Evolutionary conservation across 2,797 vertebrate species (phyloP).

Genomic region (Sebastes cheni): DNA sequence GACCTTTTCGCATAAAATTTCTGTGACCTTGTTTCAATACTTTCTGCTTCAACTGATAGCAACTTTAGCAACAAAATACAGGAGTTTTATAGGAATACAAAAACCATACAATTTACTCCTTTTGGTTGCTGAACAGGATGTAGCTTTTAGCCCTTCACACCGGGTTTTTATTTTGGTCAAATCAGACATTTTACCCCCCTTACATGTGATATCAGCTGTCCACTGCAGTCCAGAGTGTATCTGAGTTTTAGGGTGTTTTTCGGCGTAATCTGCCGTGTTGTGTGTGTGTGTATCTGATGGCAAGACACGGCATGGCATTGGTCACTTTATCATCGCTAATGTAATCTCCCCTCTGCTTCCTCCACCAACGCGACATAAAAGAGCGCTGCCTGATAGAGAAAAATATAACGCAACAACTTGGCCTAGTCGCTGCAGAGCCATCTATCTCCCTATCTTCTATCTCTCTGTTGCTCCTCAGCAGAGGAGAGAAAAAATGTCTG

Average conservation of each 20-base stretch:
- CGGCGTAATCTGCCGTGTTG: conserved; percentile 53
- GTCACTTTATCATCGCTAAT: conserved; percentile 70
- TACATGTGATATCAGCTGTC: conserved; percentile 47
- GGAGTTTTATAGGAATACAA: background rate
- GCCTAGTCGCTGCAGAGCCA: conserved; percentile 30
- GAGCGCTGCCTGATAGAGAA: conserved; percentile 41
- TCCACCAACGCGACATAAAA: conserved; percentile 53
- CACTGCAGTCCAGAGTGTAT: conserved; percentile 52
- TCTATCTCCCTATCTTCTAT: conserved; percentile 49
- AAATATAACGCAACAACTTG: conserved; percentile 48
- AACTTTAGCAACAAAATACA: background rate
- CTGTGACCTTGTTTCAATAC: background rate
- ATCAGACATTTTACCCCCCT: background rate
- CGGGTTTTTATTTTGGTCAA: background rate
- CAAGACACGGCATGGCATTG: conserved; percentile 41
- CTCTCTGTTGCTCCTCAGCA: conserved; percentile 25
- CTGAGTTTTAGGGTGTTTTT: conserved; percentile 47
- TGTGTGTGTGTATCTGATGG: conserved; percentile 64
- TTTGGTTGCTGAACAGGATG: background rate
- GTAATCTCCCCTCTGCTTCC: conserved; percentile 56
- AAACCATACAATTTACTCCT: background rate
- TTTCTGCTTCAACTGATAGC: background rate
- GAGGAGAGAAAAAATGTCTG: conserved; percentile 36
- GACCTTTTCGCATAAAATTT: conserved; percentile 11
- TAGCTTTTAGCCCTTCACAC: conserved; percentile 1